Evolutionary conservation across 2,797 vertebrate genomes (phyloP).

Genomic region (Lepilemur septentrionalis): DNA sequence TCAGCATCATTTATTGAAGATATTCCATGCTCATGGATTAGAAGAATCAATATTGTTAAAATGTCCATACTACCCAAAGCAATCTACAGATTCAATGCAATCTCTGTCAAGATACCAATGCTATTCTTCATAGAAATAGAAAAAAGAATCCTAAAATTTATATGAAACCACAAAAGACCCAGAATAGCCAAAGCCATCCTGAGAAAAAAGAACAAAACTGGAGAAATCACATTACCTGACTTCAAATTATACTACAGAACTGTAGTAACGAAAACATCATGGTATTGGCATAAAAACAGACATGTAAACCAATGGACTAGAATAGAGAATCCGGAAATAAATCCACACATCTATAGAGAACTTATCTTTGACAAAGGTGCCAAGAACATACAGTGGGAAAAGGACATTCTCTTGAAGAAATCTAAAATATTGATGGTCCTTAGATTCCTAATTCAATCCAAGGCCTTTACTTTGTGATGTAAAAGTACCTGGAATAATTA

Average conservation of each 20-base stretch:
- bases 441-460: not conserved
- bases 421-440: not conserved
- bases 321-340: not conserved
- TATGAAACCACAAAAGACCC: not conserved
- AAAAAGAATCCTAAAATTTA: not conserved
- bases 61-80: not conserved
- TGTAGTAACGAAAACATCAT: not conserved
- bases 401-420: not conserved
- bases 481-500: not conserved
- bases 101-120: not conserved
- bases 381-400: not conserved
- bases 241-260: not conserved
- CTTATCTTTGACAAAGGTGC: not conserved
- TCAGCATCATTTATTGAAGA: not conserved
- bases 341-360: not conserved
- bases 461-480: not conserved
- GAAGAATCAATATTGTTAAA: not conserved
- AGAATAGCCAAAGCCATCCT: too few relatives aligned
- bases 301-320: not conserved
- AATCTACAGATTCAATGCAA: not conserved
- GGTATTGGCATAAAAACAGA: not conserved
- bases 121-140: not conserved
- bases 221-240: not conserved
- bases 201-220: not conserved
- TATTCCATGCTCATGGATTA: not conserved